Evolutionary conservation across 2,113 vertebrate genomes (phyloP).

Genomic region (Taurulus bubalis): DNA sequence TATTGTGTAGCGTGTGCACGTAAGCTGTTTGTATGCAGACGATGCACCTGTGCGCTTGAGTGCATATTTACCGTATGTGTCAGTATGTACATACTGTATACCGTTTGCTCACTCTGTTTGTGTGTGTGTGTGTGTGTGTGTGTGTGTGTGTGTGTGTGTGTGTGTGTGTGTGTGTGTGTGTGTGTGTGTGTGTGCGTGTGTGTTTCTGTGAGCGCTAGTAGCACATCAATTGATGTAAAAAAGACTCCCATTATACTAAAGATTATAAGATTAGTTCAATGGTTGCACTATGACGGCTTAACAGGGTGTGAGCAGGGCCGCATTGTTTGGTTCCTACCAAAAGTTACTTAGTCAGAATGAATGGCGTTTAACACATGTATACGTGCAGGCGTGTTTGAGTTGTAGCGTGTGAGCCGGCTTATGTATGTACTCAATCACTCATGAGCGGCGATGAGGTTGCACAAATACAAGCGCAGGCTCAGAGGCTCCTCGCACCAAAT

Average conservation of each 20-base stretch:
- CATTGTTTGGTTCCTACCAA: conserved; percentile 60
- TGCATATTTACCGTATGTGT: conserved; percentile 31
- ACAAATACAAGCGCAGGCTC: conserved; percentile 21
- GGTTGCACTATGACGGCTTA: conserved; percentile 48
- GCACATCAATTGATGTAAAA: conserved; percentile 42
- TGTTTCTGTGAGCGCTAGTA: conserved; percentile 16
- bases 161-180: conserved; percentile 1
- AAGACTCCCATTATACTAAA: conserved; percentile 29
- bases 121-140: not conserved
- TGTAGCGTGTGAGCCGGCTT: conserved; percentile 67
- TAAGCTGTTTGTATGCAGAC: conserved; percentile 8
- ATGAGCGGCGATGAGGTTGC: conserved; percentile 44
- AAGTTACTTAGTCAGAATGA: conserved; percentile 51
- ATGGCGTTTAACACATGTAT: conserved; percentile 49
- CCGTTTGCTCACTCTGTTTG: conserved; percentile 21
- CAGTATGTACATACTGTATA: conserved; percentile 14
- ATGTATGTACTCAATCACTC: conserved; percentile 59
- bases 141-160: not conserved
- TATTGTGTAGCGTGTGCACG: conserved; percentile 24
- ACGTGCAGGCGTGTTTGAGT: conserved; percentile 33
- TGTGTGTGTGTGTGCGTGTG: conserved; percentile 14
- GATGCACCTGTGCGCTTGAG: not conserved
- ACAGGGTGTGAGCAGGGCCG: conserved; percentile 58
- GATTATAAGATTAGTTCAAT: conserved; percentile 52
- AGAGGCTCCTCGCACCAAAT: conserved; percentile 15